Conservation (phyloP, 2,113 vertebrate genomes). For the Indri indri region DNA sequence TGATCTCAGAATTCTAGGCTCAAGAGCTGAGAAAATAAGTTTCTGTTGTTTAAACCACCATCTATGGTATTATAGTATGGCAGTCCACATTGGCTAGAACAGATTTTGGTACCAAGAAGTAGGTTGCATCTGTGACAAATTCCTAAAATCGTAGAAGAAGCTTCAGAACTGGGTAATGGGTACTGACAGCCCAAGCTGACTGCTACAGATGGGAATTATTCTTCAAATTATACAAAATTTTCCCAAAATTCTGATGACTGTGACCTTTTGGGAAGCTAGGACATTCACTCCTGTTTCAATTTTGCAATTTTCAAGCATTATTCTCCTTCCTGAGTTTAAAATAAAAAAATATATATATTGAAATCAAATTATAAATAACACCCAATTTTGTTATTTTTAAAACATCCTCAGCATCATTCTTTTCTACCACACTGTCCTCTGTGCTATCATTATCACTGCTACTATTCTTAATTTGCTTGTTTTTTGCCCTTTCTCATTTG, state of each 20-base stretch:
- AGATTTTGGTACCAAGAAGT: background rate
- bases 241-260: background rate
- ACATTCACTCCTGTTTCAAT: background rate
- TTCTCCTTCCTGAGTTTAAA: background rate
- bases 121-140: background rate
- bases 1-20: background rate
- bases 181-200: background rate
- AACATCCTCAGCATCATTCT: background rate
- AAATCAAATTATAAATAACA: background rate
- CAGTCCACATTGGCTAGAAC: background rate
- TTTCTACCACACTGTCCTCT: background rate
- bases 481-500: background rate
- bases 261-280: background rate
- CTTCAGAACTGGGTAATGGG: no score
- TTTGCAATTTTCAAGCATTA: background rate
- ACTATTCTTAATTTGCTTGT: background rate
- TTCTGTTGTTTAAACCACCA: background rate
- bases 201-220: background rate
- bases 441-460: background rate
- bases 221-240: background rate
- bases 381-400: background rate
- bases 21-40: background rate
- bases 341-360: background rate
- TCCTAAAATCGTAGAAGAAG: background rate
- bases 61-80: background rate